Base-by-base conservation (phyloP, 2,888 invertebrate genomes). In the Heliconius hortense region DNA sequence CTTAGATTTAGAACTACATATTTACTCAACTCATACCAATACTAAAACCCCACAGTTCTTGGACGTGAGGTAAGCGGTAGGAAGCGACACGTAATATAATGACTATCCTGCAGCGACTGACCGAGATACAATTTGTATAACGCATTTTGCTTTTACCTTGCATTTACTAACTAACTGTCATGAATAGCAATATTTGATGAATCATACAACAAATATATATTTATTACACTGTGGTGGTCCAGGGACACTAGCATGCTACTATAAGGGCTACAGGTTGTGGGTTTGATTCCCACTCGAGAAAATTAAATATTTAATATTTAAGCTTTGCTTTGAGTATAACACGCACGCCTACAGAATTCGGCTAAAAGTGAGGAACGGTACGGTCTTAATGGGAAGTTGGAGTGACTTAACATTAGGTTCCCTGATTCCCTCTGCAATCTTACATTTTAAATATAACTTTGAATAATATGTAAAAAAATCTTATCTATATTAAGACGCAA, bases 111-210 rank as follows among this genome's bases (percentile, higher is more conserved):
- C 59, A 70, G 39, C 62, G 74, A 68, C 73, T 75, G 78, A 73
- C 78, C 78, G 77, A 67, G 77, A 78, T 78, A 72, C 77, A 72
- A 75, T 78, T 73, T 72, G 66, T 63, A 75, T 60, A 63, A 67
- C 72, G 66, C 71, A 64, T 73, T 75, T 73, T 75, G 75, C 75
- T 77, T 63, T 67, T 35, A 72, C 24, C 62, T 35, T 18, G 13
- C 60, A 5, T 60, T n/a, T 64, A n/a, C 28, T 64, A 43, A 64
- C 35, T 48, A 31, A 66, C 35, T 66, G 75, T 70, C 8, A 24
- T 35, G 59, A 70, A 35, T 24, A 39, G 13, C n/a, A 35, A n/a
- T 64, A 35, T 64, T 21, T 31, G 70, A 70, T 70, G 70, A 70
- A 10, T 70, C 39, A 69, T n/a, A 1, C 21, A 48, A 67, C 24